Evolutionary conservation across 2,113 vertebrate species (phyloP).

Genomic region (Grantiella picta): DNA sequence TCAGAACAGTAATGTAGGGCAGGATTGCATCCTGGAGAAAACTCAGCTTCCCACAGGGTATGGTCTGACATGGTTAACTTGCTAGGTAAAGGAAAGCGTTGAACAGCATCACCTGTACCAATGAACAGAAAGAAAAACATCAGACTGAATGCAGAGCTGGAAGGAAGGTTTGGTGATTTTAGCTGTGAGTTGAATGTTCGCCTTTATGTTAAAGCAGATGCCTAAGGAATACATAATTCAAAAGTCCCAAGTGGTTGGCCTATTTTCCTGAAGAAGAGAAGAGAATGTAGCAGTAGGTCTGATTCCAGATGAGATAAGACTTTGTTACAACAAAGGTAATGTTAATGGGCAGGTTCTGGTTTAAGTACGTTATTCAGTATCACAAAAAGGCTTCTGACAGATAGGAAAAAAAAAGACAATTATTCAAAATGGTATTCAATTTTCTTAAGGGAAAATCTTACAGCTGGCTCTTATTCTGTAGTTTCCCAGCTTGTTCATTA

Average conservation of each 20-base stretch:
- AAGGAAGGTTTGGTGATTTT: neutral
- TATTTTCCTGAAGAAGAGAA: conserved; percentile 30
- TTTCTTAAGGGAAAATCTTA: conserved; percentile 28
- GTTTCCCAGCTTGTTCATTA: neutral
- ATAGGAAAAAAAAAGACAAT: neutral
- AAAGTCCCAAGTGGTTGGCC: conserved; percentile 8
- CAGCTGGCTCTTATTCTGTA: neutral
- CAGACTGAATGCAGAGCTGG: neutral
- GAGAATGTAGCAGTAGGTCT: conserved; percentile 8
- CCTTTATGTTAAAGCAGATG: neutral
- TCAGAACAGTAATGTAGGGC: neutral
- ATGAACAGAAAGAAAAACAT: neutral
- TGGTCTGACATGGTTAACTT: neutral
- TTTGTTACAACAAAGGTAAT: conserved; percentile 9
- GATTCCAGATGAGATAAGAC: conserved; percentile 40
- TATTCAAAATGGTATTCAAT: neutral
- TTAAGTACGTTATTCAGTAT: conserved; percentile 26
- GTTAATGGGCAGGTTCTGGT: conserved; percentile 8
- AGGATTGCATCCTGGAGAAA: neutral
- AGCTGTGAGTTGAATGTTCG: neutral
- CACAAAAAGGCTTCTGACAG: neutral
- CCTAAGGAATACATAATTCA: conserved; percentile 38
- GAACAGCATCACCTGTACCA: neutral
- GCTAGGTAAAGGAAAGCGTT: neutral
- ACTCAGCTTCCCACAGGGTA: neutral